Conservation (phyloP, 2,113 vertebrate species). For the Stictonetta naevosa region DNA sequence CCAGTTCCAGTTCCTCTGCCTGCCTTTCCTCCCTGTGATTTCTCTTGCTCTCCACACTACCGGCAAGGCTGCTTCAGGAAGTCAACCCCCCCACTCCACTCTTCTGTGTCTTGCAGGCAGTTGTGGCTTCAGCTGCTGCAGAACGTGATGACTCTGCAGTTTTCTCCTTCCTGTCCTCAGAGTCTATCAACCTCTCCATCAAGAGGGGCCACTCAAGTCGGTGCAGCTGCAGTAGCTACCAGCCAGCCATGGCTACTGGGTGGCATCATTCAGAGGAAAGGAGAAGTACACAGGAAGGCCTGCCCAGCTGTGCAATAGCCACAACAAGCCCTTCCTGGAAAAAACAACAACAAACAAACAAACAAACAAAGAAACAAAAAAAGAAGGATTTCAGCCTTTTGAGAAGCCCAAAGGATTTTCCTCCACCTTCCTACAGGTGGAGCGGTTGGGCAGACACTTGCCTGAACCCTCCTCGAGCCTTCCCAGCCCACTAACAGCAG, state of each 20-base stretch:
- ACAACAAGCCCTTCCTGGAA: not conserved
- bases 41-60: not conserved
- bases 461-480: not conserved
- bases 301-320: not conserved
- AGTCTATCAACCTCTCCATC: not conserved
- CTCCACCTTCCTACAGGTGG: not conserved
- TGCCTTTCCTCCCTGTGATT: not conserved
- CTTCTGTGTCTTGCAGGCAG: not conserved
- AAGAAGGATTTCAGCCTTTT: not conserved
- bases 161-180: not conserved
- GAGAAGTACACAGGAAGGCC: not conserved
- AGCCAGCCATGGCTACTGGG: not conserved
- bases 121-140: constrained; percentile 3
- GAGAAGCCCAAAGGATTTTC: not conserved
- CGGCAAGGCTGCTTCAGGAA: not conserved
- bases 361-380: no score
- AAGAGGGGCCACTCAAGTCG: not conserved
- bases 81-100: not conserved
- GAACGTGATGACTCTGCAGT: not conserved
- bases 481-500: not conserved
- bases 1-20: constrained; percentile 11
- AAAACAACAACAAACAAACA: not conserved
- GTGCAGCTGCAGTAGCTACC: constrained; percentile 6
- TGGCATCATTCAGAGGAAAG: not conserved
- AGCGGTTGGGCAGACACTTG: not conserved